Evolutionary conservation across 2,888 invertebrate genomes (phyloP), one percentile per base, ranked within the genome.

Genomic region (Drosophila anomelani): DNA sequence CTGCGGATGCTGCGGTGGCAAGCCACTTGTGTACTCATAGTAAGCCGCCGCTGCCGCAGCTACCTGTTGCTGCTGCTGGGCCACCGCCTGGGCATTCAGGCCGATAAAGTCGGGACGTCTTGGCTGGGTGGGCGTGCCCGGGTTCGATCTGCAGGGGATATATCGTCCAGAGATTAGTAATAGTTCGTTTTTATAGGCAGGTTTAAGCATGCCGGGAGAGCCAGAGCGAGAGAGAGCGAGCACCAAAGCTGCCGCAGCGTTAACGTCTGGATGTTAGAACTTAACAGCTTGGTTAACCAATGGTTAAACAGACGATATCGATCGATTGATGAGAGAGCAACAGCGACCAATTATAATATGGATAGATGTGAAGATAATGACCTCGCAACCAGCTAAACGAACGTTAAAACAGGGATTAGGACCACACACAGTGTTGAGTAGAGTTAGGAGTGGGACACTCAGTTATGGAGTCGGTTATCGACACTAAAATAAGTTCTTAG

Each of bases 121-220:
- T 86, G 96, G 96, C 94, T 96, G 96, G 90, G 97, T 97, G 90
- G 97, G 97, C 90, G 97, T 97, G 92, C 97, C 97, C 89, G 97
- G 97, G 94, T 97, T 97, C 87, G 97, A 97, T 95, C 97, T 97
- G 95, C 57, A 76, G 75, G 17, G 39, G 20, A 26, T 3, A 51
- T 7, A 39, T 13, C 17, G 2, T 39, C 20, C 4, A 5, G 15
- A 13, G 4, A 20, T 57, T 49, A 29, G 3, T 32, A 20, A 20
- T 9, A 5, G 3, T 51, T 17, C 8, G 13, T 3, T 13, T 9
- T 15, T 3, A 34, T 4, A 9, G 5, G 15, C 1, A 5, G 4
- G 8, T 9, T 51, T 2, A 34, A 39, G 44, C 62, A 70, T 61
- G 60, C 60, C 23, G 32, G 32, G n/a, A n/a, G 59, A 39, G 32